phyloP scores from a whole-genome alignment of 2,113 vertebrate species.

The Nannobrachium achirus region DNA sequence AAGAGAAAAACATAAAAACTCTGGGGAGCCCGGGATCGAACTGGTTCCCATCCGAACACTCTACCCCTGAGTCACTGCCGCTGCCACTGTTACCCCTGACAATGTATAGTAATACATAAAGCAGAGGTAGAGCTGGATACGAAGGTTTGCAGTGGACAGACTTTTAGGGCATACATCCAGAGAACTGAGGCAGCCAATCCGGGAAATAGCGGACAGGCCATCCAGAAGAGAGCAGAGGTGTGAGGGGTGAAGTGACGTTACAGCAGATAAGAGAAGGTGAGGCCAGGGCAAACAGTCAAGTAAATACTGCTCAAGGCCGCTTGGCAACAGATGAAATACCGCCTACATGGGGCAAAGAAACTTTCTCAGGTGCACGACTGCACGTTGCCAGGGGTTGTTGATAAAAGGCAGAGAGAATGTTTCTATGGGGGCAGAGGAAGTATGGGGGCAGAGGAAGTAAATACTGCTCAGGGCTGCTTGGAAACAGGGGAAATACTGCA shows the following conservation, averaged over 20 bases:
- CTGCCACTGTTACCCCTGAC: too few species aligned
- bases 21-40: too few species aligned
- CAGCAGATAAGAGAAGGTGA: constrained; percentile 38
- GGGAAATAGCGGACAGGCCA: constrained; percentile 22
- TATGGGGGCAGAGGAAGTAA: too few species aligned
- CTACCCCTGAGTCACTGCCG: too few species aligned
- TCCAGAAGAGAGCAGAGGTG: constrained; percentile 8
- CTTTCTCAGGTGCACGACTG: too few species aligned
- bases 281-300: not conserved
- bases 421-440: too few species aligned
- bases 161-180: not conserved
- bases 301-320: constrained; percentile 28
- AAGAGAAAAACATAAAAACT: too few species aligned
- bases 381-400: too few species aligned
- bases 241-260: constrained; percentile 29
- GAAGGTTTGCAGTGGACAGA: constrained; percentile 13
- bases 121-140: constrained; percentile 13
- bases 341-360: not conserved
- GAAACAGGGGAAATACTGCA: constrained; percentile 21
- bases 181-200: not conserved
- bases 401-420: not conserved
- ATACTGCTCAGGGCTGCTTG: constrained; percentile 29
- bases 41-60: too few species aligned
- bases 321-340: constrained; percentile 25
- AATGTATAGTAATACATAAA: not conserved